Base-by-base conservation (phyloP, 2,113 vertebrate genomes). In the Nyctereutes procyonoides region DNA sequence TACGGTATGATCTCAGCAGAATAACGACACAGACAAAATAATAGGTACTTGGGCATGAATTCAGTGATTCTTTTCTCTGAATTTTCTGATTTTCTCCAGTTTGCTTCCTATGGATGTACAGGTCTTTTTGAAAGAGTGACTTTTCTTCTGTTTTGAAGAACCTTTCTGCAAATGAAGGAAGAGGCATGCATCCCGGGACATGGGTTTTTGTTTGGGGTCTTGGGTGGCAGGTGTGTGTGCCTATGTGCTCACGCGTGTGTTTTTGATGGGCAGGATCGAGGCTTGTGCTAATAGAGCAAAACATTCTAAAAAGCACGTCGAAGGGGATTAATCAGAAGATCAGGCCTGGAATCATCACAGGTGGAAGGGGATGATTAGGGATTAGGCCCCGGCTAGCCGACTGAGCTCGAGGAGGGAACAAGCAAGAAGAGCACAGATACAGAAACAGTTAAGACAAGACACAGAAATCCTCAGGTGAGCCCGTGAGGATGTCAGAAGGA, bases 121-220 rank as follows among this genome's bases (percentile, higher is more conserved):
- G 8, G 0, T 38, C 51, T 87, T 67, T 71, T n/a, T 55, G 20
- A 77, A 84, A 8, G 11, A 55, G 38, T 87, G 55, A 93, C 35
- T 62, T 88, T 63, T 71, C 35, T 58, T 85, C 60, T 88, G n/a
- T 73, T 79, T 84, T 90, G 55, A 94, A 86, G 56, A 88, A 38
- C 11, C 83, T 77, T 73, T 19, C 5, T 62, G 19, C 60, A 35
- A 79, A 73, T 62, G 14, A 20, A 1, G 93, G 20, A 90, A 28
- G n/a, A 73, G 22, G 92, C 14, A 60, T 17, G 19, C 16, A 51
- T 16, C 14, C 26, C 3, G 2, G 14, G 24, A 80, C 7, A 19
- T 14, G 4, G 12, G 19, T 58, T 55, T 96, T 74, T 84, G 28
- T 63, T 77, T 96, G 55, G 26, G 4, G 32, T 73, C 26, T 79